Conservation (phyloP, 2,113 vertebrate genomes). For the Gymnorhina tibicen region DNA sequence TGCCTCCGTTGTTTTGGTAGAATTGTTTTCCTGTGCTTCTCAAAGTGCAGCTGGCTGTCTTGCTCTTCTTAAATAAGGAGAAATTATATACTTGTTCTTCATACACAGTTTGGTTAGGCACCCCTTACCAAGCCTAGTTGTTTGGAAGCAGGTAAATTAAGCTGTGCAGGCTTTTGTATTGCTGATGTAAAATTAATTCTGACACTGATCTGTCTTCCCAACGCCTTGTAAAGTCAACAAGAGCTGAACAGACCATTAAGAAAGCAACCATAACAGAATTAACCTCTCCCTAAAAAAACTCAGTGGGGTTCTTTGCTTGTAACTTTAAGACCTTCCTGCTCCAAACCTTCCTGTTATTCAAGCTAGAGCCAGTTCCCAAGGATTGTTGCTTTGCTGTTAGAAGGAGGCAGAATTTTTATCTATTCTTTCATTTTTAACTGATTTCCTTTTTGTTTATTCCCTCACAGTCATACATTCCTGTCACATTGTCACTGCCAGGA, state of each 20-base stretch:
- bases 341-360: not conserved
- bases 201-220: not conserved
- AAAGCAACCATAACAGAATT: not conserved
- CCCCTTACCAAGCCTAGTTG: not conserved
- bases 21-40: not conserved
- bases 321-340: not conserved
- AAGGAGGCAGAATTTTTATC: not conserved
- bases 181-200: not conserved
- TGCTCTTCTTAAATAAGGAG: not conserved
- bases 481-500: not conserved
- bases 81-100: not conserved
- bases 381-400: not conserved
- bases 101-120: not conserved
- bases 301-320: not conserved
- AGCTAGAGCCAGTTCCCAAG: not conserved
- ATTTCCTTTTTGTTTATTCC: not conserved
- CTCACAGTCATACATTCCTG: not conserved
- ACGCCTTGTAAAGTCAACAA: not conserved
- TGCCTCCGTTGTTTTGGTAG: not conserved
- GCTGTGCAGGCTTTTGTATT: not conserved
- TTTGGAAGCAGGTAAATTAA: not conserved
- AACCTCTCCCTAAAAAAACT: not conserved
- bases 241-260: not conserved
- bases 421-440: not conserved
- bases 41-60: not conserved